Evolutionary conservation across 1,140 invertebrate species (phyloP).

Genomic region (Drosophila mojavensis): DNA sequence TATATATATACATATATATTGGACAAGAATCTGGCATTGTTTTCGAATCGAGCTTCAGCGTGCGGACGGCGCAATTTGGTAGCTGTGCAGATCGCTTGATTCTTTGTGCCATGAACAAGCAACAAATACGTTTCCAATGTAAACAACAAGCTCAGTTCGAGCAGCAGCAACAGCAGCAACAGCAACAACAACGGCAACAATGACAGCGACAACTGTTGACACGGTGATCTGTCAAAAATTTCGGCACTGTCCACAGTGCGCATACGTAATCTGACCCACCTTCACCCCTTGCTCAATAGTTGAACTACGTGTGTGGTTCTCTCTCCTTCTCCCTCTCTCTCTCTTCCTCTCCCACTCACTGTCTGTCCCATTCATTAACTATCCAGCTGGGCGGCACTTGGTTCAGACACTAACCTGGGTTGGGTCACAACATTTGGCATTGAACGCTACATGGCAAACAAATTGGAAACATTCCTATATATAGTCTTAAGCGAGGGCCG

Average conservation of each 20-base stretch:
- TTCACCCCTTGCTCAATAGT: constrained; percentile 15
- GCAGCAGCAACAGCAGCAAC: constrained; percentile 10
- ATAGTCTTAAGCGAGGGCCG: constrained; percentile 1
- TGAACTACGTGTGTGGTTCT: constrained; percentile 38
- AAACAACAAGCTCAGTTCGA: constrained; percentile 39
- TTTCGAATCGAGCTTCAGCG: not conserved
- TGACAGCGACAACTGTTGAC: constrained; percentile 44
- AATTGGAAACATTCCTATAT: constrained; percentile 8
- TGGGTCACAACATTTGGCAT: constrained; percentile 36
- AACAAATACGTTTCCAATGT: constrained; percentile 48
- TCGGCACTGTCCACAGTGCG: constrained; percentile 49
- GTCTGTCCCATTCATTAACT: not conserved
- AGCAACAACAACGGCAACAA: not conserved
- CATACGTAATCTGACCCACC: constrained; percentile 22
- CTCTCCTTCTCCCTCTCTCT: not conserved
- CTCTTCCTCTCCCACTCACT: not conserved
- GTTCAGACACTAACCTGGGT: constrained; percentile 11
- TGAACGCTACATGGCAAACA: constrained; percentile 44
- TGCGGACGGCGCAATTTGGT: constrained; percentile 29
- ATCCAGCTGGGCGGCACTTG: constrained; percentile 15
- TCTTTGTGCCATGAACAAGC: constrained; percentile 26
- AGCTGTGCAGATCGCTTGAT: constrained; percentile 6
- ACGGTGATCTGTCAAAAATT: constrained; percentile 75
- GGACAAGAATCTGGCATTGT: constrained; percentile 22
- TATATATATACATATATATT: not conserved